Evolutionary conservation across 23 tunicate genomes (phyloP).

Genomic region (Oikopleura vanhoeffeni): DNA sequence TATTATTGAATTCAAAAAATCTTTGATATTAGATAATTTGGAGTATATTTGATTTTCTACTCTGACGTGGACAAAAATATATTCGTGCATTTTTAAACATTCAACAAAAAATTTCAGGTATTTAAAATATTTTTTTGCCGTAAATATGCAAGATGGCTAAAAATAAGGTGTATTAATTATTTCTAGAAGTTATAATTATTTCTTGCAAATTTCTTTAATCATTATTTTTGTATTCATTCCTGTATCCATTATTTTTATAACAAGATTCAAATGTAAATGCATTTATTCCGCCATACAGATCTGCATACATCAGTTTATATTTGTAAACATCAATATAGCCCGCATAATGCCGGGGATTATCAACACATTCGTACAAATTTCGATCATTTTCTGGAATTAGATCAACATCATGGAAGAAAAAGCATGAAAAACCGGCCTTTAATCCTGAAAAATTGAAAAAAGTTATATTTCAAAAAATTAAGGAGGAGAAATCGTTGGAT

Average conservation of each 20-base stretch:
- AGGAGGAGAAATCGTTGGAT: too few species aligned
- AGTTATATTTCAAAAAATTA: too few species aligned
- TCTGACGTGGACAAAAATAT: too few species aligned
- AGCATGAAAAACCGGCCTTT: background rate
- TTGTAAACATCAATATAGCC: background rate
- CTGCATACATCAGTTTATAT: background rate
- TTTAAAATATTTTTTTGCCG: too few species aligned
- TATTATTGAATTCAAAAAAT: too few species aligned
- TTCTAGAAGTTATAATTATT: too few species aligned
- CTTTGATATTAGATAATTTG: too few species aligned
- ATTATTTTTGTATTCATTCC: background rate
- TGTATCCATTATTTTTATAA: background rate
- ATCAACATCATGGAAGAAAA: slow-evolving; percentile 8
- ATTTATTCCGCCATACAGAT: background rate
- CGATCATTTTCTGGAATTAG: background rate
- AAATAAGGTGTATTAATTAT: too few species aligned
- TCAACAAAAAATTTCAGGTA: too few species aligned
- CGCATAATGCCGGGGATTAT: background rate
- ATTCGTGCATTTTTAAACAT: too few species aligned
- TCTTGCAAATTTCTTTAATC: background rate
- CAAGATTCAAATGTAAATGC: background rate
- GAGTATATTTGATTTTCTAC: too few species aligned
- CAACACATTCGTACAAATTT: background rate
- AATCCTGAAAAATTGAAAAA: background rate
- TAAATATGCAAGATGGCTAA: too few species aligned